Evolutionary conservation across 2,797 vertebrate species (phyloP).

Genomic region (Spinibarbus caldwelli): DNA sequence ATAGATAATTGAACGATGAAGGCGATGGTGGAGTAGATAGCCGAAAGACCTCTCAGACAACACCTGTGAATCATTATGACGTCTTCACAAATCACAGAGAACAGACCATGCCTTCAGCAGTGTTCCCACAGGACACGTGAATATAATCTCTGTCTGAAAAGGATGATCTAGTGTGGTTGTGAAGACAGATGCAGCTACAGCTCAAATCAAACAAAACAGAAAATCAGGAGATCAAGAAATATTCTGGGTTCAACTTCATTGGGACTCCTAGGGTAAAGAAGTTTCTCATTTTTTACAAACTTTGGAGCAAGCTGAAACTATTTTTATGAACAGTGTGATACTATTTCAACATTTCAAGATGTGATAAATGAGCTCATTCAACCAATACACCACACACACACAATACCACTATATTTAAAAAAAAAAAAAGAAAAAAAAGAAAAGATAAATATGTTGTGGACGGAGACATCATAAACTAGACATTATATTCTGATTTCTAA

Average conservation of each 20-base stretch:
- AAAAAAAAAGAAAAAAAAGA: too few species aligned
- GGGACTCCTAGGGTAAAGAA: background rate
- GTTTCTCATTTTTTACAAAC: background rate
- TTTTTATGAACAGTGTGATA: too few species aligned
- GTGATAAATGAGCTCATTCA: background rate
- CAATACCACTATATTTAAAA: background rate
- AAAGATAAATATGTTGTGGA: background rate
- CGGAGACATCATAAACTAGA: conserved; percentile 2
- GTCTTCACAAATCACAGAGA: conserved; percentile 16
- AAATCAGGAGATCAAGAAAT: background rate
- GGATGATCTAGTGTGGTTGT: background rate
- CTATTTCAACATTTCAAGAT: background rate
- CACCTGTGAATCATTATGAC: conserved; percentile 34
- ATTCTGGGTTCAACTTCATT: background rate
- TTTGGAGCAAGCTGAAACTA: background rate
- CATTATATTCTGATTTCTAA: conserved; percentile 4
- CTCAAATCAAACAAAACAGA: background rate
- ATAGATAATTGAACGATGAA: background rate
- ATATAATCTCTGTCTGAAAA: background rate
- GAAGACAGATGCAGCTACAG: background rate
- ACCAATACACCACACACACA: background rate
- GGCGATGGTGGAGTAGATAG: background rate
- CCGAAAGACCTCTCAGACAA: conserved; percentile 41
- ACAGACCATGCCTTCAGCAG: background rate
- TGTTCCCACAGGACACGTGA: conserved; percentile 1